These are phyloP conservation scores for Brachyhypopomus gauderio DNA, from an alignment of 2,113 vertebrate species.

Conservation along the genomic window DNA sequence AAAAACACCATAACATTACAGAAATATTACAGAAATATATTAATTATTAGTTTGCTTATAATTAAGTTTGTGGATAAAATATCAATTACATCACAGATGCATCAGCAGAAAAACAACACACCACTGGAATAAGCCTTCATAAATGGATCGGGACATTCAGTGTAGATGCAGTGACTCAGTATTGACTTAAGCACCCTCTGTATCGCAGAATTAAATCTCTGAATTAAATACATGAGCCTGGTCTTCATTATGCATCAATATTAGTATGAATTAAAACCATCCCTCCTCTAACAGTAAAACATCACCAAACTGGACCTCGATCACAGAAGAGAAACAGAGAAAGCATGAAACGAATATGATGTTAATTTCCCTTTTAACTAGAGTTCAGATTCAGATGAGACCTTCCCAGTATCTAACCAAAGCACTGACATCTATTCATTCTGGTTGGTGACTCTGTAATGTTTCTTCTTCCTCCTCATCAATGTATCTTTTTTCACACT, in stretches of 20 bases:
- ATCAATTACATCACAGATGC: background rate
- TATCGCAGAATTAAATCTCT: background rate
- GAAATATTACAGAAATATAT: no score
- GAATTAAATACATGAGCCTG: no score
- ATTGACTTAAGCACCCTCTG: slow-evolving; percentile 15
- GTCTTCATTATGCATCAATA: no score
- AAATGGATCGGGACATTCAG: background rate
- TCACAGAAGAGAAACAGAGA: background rate
- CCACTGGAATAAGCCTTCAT: slow-evolving; percentile 5
- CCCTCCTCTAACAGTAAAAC: background rate
- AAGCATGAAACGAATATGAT: slow-evolving; percentile 3
- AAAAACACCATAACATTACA: no score
- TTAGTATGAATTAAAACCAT: no score
- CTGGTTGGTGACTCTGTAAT: background rate
- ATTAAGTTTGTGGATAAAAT: no score
- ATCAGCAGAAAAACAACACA: slow-evolving; percentile 27
- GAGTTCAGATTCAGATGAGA: background rate
- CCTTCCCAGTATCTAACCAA: background rate
- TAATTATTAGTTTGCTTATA: no score
- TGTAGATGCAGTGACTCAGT: background rate
- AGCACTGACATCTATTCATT: background rate
- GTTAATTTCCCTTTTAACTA: background rate
- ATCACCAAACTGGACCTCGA: background rate
- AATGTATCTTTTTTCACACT: background rate
- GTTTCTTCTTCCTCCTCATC: slow-evolving; percentile 13